A percentile compares a stretch with the other conserved stretches of the same genome.
Conservation (phyloP, 2,113 vertebrate species). For the Cricetomys ansorgei region DNA sequence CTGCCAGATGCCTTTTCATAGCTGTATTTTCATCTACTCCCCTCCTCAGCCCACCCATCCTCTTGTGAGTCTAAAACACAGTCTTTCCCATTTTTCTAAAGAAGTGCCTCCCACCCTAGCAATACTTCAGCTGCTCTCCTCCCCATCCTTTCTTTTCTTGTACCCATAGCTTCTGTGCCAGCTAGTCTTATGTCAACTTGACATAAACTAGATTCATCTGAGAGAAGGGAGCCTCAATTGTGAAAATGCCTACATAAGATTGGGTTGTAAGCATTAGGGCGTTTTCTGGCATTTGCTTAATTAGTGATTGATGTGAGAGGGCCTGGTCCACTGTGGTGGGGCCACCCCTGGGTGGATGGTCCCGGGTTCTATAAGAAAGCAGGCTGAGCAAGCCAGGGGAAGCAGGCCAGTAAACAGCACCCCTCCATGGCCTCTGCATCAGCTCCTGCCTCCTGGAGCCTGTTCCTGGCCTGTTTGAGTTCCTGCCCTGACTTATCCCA, state of each 20-base stretch:
- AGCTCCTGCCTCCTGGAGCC: neutral
- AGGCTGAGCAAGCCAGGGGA: neutral
- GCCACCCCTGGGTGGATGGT: neutral
- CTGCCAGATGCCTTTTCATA: conserved; percentile 57
- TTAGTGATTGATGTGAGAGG: neutral
- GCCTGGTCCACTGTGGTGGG: neutral
- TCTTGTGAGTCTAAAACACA: neutral
- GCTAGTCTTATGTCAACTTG: neutral
- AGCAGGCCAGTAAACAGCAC: neutral
- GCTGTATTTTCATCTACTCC: neutral
- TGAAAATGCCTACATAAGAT: neutral
- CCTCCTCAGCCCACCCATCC: neutral
- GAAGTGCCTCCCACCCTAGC: neutral
- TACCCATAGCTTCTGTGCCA: neutral
- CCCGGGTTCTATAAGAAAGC: neutral
- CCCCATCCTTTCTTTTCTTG: neutral
- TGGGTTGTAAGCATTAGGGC: neutral
- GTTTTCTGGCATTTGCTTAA: neutral
- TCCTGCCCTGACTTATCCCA: neutral
- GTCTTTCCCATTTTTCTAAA: neutral
- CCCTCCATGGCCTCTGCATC: neutral
- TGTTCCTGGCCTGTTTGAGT: neutral
- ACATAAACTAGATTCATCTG: neutral
- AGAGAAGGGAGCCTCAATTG: neutral
- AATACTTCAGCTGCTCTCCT: no score